Evolutionary conservation across 2,888 invertebrate genomes (phyloP).

Genomic region (Buathra laborator): DNA sequence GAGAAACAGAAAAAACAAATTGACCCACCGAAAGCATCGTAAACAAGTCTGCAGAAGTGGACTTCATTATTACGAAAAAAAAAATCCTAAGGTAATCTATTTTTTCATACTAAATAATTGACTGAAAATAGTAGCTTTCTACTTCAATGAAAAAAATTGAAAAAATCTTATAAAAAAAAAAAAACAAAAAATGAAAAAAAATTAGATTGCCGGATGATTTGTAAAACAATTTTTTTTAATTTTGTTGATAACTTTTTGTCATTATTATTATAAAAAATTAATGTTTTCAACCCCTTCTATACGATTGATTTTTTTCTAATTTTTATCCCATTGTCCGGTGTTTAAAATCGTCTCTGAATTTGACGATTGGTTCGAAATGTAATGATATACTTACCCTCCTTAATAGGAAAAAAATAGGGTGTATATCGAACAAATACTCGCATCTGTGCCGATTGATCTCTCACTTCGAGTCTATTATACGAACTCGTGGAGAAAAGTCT

Average conservation of each 20-base stretch:
- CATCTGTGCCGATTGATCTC: constrained; percentile 4
- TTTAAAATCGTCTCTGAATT: background rate
- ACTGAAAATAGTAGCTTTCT: too few species aligned
- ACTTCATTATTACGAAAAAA: background rate
- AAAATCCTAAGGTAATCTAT: background rate
- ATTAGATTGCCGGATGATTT: too few species aligned
- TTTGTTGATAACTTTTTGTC: too few species aligned
- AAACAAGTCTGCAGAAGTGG: background rate
- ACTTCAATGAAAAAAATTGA: too few species aligned
- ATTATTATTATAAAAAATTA: too few species aligned
- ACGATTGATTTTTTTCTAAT: too few species aligned
- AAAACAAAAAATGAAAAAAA: too few species aligned
- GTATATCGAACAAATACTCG: background rate
- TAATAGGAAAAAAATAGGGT: background rate
- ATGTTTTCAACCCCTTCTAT: too few species aligned
- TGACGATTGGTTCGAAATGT: background rate
- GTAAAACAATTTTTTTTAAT: too few species aligned
- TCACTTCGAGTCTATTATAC: constrained; percentile 42
- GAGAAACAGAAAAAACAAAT: background rate
- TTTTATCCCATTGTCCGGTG: too few species aligned
- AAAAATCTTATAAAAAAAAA: too few species aligned
- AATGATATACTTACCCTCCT: too few species aligned
- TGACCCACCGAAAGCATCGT: background rate
- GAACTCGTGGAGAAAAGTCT: constrained; percentile 20
- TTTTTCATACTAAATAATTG: background rate